phyloP scores from a whole-genome alignment of 2,888 invertebrate species.

The Mythimna pallens region DNA sequence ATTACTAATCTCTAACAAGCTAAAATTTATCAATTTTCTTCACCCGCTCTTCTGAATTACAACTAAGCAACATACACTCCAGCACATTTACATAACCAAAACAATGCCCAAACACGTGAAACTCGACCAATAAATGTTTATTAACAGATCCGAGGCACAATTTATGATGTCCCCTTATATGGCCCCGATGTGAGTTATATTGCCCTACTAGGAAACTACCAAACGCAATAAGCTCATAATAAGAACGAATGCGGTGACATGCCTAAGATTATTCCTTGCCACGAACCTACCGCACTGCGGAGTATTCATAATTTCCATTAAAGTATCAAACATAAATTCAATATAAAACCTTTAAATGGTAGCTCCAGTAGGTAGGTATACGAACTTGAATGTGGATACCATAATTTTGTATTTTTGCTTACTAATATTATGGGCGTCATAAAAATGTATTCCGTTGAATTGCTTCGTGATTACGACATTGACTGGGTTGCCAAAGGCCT shows the following conservation, averaged over 20 bases:
- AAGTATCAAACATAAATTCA: slow-evolving; percentile 80
- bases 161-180: slow-evolving; percentile 49
- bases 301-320: slow-evolving; percentile 76
- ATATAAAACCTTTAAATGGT: slow-evolving; percentile 77
- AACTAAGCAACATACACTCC: neutral
- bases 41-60: neutral
- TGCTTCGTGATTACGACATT: slow-evolving; percentile 54
- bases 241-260: slow-evolving; percentile 82
- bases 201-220: slow-evolving; percentile 57
- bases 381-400: slow-evolving; percentile 65
- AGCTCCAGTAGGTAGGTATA: slow-evolving; percentile 69
- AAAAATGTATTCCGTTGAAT: slow-evolving; percentile 60
- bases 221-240: slow-evolving; percentile 75
- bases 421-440: slow-evolving; percentile 63
- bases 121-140: slow-evolving; percentile 48
- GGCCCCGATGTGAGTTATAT: slow-evolving; percentile 59
- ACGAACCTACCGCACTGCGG: slow-evolving; percentile 82
- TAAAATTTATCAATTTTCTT: too few species aligned
- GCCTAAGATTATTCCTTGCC: slow-evolving; percentile 78
- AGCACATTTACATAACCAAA: slow-evolving; percentile 11
- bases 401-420: slow-evolving; percentile 67
- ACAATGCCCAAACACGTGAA: slow-evolving; percentile 25
- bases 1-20: too few species aligned
- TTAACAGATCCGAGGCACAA: slow-evolving; percentile 44
- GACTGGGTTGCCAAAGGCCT: slow-evolving; percentile 42